phyloP scores from a whole-genome alignment of 92 coral and sea anemone genomes.

The Parazoanthus atlanticus region DNA sequence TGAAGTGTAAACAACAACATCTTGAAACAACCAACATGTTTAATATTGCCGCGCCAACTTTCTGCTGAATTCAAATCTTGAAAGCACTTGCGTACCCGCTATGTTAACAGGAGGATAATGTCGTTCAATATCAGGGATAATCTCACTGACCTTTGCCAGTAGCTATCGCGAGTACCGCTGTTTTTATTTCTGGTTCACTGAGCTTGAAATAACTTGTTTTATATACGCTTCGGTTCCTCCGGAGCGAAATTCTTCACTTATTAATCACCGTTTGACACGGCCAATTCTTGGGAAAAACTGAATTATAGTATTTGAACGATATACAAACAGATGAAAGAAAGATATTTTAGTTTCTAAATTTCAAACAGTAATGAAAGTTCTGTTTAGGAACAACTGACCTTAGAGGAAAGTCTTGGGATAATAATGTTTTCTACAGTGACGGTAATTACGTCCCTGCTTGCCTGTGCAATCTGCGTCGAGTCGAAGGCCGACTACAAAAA shows the following conservation, averaged over 20 bases:
- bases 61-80: slow-evolving; percentile 7
- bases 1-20: slow-evolving; percentile 4
- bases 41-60: not conserved
- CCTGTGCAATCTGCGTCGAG: slow-evolving; percentile 30
- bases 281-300: not conserved
- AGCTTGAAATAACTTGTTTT: slow-evolving; percentile 26
- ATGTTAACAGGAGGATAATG: not conserved
- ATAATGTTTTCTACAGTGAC: slow-evolving; percentile 17
- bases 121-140: not conserved
- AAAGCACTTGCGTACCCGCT: not conserved
- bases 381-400: not conserved
- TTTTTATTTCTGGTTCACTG: slow-evolving; percentile 44
- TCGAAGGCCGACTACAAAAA: slow-evolving; percentile 30
- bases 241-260: slow-evolving; percentile 33
- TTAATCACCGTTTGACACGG: slow-evolving; percentile 9
- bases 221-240: slow-evolving; percentile 29
- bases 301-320: not conserved
- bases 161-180: slow-evolving; percentile 2
- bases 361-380: slow-evolving; percentile 16
- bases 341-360: not conserved
- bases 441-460: slow-evolving; percentile 9
- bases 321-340: slow-evolving; percentile 17
- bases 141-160: not conserved
- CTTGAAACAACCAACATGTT: not conserved
- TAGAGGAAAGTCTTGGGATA: not conserved